Evolutionary conservation across 2,888 invertebrate species (phyloP).

Genomic region (Athalia rosae): DNA sequence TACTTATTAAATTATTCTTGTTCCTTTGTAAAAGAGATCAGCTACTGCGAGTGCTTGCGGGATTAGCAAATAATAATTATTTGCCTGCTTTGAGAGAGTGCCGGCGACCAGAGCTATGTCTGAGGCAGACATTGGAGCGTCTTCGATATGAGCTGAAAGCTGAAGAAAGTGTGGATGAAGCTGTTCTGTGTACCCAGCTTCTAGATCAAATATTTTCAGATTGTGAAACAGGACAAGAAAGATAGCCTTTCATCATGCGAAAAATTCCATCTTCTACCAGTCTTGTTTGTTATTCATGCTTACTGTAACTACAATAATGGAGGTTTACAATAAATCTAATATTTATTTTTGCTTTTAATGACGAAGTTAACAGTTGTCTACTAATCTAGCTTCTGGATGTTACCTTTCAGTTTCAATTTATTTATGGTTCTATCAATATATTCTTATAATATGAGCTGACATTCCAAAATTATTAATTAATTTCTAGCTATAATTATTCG

Average conservation of each 20-base stretch:
- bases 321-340: slow-evolving; percentile 40
- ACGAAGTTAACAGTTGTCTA: not conserved
- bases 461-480: no score
- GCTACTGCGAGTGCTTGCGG: slow-evolving; percentile 64
- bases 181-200: slow-evolving; percentile 62
- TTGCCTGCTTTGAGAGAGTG: slow-evolving; percentile 68
- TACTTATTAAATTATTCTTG: slow-evolving; percentile 21
- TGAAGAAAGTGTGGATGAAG: slow-evolving; percentile 65
- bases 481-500: no score
- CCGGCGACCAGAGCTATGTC: slow-evolving; percentile 63
- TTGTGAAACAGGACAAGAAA: slow-evolving; percentile 61
- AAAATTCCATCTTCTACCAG: not conserved
- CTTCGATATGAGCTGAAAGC: slow-evolving; percentile 61
- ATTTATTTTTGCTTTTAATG: slow-evolving; percentile 26
- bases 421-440: no score
- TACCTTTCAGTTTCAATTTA: no score
- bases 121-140: slow-evolving; percentile 64
- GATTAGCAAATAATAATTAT: slow-evolving; percentile 64
- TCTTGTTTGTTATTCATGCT: slow-evolving; percentile 14
- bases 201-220: slow-evolving; percentile 66
- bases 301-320: slow-evolving; percentile 4
- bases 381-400: not conserved
- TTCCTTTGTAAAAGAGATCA: slow-evolving; percentile 62
- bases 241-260: slow-evolving; percentile 54
- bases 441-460: no score